These are phyloP conservation scores for Ammodramus savannarum DNA, from an alignment of 2,113 vertebrate genomes.

Conservation along the genomic window DNA sequence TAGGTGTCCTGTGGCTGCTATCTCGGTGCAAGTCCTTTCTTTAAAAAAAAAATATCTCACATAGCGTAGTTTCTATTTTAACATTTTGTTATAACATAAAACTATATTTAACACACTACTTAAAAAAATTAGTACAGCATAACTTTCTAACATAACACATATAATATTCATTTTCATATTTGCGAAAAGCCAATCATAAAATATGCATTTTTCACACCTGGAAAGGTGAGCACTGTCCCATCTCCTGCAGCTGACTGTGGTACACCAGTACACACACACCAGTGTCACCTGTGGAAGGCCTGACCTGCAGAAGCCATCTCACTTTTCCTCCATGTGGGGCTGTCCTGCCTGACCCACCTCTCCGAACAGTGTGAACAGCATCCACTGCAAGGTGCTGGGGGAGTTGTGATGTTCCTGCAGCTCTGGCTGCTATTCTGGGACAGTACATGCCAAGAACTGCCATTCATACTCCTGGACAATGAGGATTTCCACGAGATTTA, in stretches of 20 bases:
- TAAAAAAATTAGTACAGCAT: too few relatives aligned
- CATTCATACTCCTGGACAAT: neutral
- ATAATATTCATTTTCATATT: too few relatives aligned
- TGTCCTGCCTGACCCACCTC: neutral
- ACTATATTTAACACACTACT: too few relatives aligned
- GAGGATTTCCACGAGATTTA: neutral
- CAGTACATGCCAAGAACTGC: neutral
- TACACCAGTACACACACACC: neutral
- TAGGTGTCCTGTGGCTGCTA: too few relatives aligned
- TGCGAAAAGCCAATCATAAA: too few relatives aligned
- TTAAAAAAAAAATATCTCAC: too few relatives aligned
- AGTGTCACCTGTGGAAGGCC: fast-evolving
- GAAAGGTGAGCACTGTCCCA: neutral
- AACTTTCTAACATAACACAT: too few relatives aligned
- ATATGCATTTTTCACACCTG: too few relatives aligned
- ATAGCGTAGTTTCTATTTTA: too few relatives aligned
- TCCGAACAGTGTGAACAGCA: neutral
- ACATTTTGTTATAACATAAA: too few relatives aligned
- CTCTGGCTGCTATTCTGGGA: neutral
- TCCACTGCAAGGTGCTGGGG: neutral
- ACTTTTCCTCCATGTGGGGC: neutral
- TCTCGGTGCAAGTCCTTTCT: too few relatives aligned
- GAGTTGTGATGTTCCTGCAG: neutral
- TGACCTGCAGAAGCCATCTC: neutral
- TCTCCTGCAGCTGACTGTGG: neutral